These are phyloP conservation scores for Polietes domitor DNA, from an alignment of 2,888 invertebrate genomes.

Conservation along the genomic window DNA sequence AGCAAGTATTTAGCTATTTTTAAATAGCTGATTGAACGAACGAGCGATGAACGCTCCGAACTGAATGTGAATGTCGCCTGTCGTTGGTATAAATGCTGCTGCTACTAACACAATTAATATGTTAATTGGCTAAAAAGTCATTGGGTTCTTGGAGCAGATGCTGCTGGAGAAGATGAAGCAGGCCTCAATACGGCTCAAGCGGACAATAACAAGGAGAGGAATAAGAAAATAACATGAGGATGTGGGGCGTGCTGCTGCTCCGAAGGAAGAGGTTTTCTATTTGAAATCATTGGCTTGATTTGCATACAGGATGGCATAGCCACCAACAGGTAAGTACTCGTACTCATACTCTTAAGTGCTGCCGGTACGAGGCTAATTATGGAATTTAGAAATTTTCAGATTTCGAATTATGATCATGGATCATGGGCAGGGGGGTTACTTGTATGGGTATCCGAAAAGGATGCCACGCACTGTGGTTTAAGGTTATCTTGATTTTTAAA, in stretches of 20 bases:
- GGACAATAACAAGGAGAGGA: too few species aligned
- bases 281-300: not conserved
- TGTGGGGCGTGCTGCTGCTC: slow-evolving; percentile 35
- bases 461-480: not conserved
- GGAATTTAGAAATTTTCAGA: not conserved
- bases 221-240: slow-evolving; percentile 1
- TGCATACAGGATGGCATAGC: not conserved
- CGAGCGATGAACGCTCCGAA: not conserved
- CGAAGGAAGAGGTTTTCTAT: not conserved
- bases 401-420: not conserved
- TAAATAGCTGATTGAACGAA: slow-evolving; percentile 33
- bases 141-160: slow-evolving; percentile 14
- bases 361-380: not conserved
- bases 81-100: not conserved
- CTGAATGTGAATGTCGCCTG: not conserved
- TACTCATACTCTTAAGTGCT: not conserved
- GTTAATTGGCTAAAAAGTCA: slow-evolving; percentile 63
- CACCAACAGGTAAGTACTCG: not conserved
- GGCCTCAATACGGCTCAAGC: not conserved
- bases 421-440: not conserved
- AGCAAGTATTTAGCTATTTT: slow-evolving; percentile 26
- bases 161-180: not conserved
- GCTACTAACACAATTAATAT: slow-evolving; percentile 64
- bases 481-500: not conserved
- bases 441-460: not conserved